Percentiles rank a stretch among this genome's conserved stretches.
phyloP scores from a whole-genome alignment of 2,113 vertebrate species.

The Peucedramus taeniatus region DNA sequence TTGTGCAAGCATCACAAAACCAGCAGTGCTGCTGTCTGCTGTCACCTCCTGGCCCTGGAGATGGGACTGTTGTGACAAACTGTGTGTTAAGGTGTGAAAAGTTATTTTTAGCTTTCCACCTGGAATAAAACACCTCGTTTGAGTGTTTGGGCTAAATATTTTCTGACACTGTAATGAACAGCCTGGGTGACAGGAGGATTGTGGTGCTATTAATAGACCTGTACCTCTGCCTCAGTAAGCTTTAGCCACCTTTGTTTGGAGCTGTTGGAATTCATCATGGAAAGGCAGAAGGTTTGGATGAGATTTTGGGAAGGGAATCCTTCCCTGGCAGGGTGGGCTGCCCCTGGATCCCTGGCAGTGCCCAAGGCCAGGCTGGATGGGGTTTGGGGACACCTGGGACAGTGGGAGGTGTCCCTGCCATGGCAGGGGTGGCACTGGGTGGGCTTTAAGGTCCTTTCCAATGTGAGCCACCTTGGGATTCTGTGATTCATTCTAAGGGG shows the following conservation, averaged over 20 bases:
- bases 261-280: background rate
- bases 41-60: background rate
- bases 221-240: background rate
- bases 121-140: background rate
- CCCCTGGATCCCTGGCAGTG: background rate
- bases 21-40: background rate
- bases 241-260: background rate
- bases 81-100: background rate
- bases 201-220: background rate
- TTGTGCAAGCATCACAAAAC: background rate
- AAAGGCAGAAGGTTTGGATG: background rate
- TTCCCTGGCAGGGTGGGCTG: background rate
- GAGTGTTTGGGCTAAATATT: background rate
- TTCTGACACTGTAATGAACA: background rate
- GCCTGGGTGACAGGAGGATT: background rate
- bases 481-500: background rate
- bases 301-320: fast-evolving
- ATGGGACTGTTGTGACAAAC: background rate
- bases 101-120: background rate
- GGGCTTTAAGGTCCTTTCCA: background rate
- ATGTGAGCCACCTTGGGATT: fast-evolving
- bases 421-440: background rate
- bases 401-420: background rate
- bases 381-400: background rate
- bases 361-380: background rate